These are phyloP conservation scores for Rhinolophus sinicus DNA, from an alignment of 2,113 vertebrate species.

Conservation along the genomic window DNA sequence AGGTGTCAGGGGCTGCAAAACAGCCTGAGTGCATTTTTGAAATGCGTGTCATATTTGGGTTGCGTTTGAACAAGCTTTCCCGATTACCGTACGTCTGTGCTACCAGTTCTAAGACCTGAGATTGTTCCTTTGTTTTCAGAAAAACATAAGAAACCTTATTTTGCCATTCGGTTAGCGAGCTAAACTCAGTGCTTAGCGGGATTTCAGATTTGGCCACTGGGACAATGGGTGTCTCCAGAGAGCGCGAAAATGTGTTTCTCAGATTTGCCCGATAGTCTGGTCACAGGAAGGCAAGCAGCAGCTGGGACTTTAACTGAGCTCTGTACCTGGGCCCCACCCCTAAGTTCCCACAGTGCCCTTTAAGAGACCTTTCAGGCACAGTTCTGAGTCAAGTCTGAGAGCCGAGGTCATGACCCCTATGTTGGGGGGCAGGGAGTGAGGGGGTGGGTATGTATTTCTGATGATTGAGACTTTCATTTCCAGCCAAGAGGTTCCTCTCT, in stretches of 20 bases:
- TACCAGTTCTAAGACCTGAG: constrained; percentile 12
- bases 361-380: neutral
- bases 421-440: too few species aligned
- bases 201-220: neutral
- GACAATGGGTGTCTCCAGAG: neutral
- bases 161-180: constrained; percentile 49
- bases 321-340: neutral
- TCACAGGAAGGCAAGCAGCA: neutral
- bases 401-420: neutral
- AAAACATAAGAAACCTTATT: constrained; percentile 41
- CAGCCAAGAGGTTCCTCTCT: neutral
- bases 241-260: neutral
- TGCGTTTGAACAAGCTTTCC: constrained; percentile 61
- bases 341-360: accelerated
- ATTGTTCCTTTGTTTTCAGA: constrained; percentile 58
- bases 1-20: neutral
- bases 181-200: neutral
- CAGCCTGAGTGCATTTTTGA: constrained; percentile 60
- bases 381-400: neutral
- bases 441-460: neutral
- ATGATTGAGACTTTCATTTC: neutral
- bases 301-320: neutral
- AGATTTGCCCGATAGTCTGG: neutral
- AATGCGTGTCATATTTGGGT: constrained; percentile 53
- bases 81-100: neutral